A percentile compares a stretch with the other conserved stretches of the same genome.
phyloP scores from a whole-genome alignment of 2,113 vertebrate genomes.

The Sylvietta virens region DNA sequence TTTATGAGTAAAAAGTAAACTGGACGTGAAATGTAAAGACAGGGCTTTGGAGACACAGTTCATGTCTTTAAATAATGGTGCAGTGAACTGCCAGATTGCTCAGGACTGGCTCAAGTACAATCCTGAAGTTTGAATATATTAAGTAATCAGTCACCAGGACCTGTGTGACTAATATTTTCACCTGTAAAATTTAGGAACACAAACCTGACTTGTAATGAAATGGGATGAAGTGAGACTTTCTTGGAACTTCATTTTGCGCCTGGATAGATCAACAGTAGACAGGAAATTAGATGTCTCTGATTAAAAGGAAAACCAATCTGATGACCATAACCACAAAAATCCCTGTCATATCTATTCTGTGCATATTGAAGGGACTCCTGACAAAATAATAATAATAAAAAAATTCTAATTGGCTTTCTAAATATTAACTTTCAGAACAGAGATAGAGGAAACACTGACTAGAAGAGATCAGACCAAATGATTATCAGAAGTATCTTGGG shows the following conservation, averaged over 20 bases:
- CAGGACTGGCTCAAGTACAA: neutral
- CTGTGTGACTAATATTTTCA: neutral
- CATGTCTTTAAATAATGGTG: neutral
- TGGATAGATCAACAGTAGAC: neutral
- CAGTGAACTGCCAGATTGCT: neutral
- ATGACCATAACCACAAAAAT: neutral
- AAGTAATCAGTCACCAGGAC: constrained; percentile 6
- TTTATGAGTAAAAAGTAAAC: constrained; percentile 9
- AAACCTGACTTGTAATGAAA: neutral
- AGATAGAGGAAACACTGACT: neutral
- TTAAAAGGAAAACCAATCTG: neutral
- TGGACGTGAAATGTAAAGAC: neutral
- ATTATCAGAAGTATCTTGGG: neutral
- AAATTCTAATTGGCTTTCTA: neutral
- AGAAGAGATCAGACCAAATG: neutral
- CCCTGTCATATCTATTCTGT: neutral
- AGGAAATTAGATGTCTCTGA: constrained; percentile 3
- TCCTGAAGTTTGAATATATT: neutral
- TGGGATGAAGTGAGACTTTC: neutral
- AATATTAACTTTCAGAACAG: neutral
- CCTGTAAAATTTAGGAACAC: neutral
- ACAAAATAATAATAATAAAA: neutral
- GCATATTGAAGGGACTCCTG: neutral
- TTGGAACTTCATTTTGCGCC: neutral
- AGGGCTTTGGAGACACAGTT: neutral